These are phyloP conservation scores for Cotesia typhae DNA, from an alignment of 1,140 invertebrate species.

Conservation along the genomic window DNA sequence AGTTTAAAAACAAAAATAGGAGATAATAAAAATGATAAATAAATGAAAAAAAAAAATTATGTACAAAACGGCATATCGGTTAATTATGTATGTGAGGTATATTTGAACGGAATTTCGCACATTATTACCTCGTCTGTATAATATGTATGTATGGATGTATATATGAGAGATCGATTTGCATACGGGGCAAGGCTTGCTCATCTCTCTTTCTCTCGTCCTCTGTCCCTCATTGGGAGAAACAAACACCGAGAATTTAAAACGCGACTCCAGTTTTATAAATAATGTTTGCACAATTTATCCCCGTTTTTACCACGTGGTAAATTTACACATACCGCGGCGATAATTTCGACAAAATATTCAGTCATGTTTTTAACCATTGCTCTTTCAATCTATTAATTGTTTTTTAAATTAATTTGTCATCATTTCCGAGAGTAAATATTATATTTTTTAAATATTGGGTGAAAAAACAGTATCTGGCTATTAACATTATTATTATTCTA, in stretches of 20 bases:
- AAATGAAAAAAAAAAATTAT: conserved; percentile 15
- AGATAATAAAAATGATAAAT: neutral
- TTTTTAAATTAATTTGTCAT: conserved; percentile 1
- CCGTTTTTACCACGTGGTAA: conserved; percentile 7
- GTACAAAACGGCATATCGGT: conserved; percentile 23
- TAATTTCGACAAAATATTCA: neutral
- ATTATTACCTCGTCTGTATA: conserved; percentile 24
- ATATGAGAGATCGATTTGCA: neutral
- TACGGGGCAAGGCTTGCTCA: too few relatives aligned
- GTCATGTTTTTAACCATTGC: neutral
- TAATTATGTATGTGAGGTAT: conserved; percentile 29
- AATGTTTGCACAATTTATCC: conserved; percentile 28
- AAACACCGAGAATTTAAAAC: conserved; percentile 18
- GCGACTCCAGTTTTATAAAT: conserved; percentile 27
- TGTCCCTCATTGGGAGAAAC: conserved; percentile 24
- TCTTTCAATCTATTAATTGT: neutral
- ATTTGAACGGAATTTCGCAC: conserved; percentile 37
- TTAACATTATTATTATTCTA: too few relatives aligned
- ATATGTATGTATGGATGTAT: neutral
- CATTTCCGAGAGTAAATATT: conserved; percentile 12
- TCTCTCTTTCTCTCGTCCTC: neutral
- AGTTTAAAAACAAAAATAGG: too few relatives aligned
- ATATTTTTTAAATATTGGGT: neutral
- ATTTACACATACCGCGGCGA: conserved; percentile 2
- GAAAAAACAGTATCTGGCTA: too few relatives aligned